Conservation (phyloP, 2,888 invertebrate genomes). For the Itoplectis maculator region DNA sequence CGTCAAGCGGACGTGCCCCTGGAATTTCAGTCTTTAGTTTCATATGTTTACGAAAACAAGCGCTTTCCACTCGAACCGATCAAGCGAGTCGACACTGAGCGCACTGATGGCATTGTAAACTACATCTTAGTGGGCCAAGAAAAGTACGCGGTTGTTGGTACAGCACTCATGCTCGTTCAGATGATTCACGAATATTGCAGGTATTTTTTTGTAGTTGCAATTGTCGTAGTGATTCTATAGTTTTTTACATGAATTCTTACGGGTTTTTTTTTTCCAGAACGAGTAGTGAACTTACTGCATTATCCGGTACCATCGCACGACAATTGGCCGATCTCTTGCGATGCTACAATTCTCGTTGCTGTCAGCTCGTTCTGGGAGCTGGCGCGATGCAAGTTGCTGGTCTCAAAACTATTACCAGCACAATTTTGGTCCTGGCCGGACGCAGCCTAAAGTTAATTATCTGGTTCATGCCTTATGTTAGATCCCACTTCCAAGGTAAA, state of each 20-base stretch:
- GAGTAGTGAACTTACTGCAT: conserved; percentile 88
- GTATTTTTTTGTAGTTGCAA: conserved; percentile 66
- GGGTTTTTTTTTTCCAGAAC: conserved; percentile 77
- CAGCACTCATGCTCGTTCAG: conserved; percentile 94
- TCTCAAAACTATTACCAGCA: conserved; percentile 96
- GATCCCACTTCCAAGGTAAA: conserved; percentile 88
- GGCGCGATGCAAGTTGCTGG: conserved; percentile 98
- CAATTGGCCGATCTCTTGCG: conserved; percentile 95
- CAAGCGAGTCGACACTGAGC: conserved; percentile 80
- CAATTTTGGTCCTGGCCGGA: conserved; percentile 95
- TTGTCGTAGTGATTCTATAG: too few relatives aligned
- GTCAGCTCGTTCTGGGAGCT: conserved; percentile 97
- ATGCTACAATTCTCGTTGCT: conserved; percentile 94
- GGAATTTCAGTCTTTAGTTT: conserved; percentile 94
- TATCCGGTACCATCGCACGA: conserved; percentile 92
- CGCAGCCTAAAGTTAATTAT: conserved; percentile 93
- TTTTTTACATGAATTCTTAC: conserved; percentile 9
- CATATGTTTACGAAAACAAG: conserved; percentile 84
- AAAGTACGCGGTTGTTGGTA: conserved; percentile 91
- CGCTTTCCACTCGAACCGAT: conserved; percentile 84
- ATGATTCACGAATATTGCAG: conserved; percentile 97
- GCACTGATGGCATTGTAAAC: conserved; percentile 76
- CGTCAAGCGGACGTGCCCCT: conserved; percentile 95
- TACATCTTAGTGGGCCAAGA: conserved; percentile 88
- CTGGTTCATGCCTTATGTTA: conserved; percentile 91